phyloP scores from a whole-genome alignment of 1,140 invertebrate genomes.

The Orius insidiosus region DNA sequence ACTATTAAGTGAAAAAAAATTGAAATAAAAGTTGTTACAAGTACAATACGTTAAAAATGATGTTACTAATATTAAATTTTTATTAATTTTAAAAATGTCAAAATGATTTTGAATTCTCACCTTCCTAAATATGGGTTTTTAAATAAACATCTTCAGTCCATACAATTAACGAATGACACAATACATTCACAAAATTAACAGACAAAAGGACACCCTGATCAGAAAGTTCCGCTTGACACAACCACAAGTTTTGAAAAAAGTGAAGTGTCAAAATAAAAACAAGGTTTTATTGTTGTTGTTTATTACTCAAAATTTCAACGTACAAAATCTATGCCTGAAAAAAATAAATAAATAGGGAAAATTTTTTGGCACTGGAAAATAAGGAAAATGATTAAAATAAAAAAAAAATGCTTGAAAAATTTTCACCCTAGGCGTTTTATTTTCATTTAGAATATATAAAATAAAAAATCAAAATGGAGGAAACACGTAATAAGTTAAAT shows the following conservation, averaged over 20 bases:
- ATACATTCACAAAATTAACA: constrained; percentile 6
- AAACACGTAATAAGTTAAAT: constrained; percentile 4
- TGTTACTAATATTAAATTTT: constrained; percentile 9
- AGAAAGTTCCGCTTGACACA: constrained; percentile 6
- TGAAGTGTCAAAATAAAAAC: constrained; percentile 1
- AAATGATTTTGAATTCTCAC: constrained; percentile 5
- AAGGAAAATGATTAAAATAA: too few relatives aligned
- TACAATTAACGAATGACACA: not conserved
- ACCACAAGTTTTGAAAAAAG: not conserved
- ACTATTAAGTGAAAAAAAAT: constrained; percentile 11
- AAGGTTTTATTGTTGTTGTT: constrained; percentile 1
- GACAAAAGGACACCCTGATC: constrained; percentile 8
- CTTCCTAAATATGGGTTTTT: constrained; percentile 6
- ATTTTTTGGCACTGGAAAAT: constrained; percentile 6
- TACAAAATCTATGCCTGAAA: constrained; percentile 10
- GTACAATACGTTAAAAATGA: constrained; percentile 13
- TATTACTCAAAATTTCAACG: constrained; percentile 6
- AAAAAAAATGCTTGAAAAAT: constrained; percentile 1
- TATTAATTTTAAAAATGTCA: constrained; percentile 6
- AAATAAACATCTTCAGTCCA: not conserved
- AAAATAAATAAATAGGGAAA: not conserved
- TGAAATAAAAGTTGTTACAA: constrained; percentile 7
- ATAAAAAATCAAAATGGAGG: not conserved
- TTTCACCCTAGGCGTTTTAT: too few relatives aligned
- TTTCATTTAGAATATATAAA: too few relatives aligned